These are phyloP conservation scores for Acronicta aceris DNA, from an alignment of 2,888 invertebrate genomes.

Conservation along the genomic window DNA sequence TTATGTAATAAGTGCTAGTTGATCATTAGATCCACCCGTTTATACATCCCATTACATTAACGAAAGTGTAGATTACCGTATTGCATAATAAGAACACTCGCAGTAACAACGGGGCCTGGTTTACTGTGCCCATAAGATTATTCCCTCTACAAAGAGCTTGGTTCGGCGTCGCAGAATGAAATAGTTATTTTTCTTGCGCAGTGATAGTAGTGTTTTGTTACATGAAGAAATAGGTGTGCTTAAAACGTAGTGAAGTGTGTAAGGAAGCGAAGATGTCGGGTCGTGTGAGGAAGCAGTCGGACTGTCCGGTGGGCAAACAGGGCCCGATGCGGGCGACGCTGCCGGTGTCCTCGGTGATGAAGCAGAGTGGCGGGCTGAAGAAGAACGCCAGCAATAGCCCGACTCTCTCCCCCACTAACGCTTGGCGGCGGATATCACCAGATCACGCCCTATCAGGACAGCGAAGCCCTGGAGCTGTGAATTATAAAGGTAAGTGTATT, in stretches of 20 bases:
- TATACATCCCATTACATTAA: constrained; percentile 68
- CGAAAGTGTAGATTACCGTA: constrained; percentile 61
- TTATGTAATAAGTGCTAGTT: constrained; percentile 76
- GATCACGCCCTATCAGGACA: constrained; percentile 92
- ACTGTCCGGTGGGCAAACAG: constrained; percentile 89
- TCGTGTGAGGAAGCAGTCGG: constrained; percentile 91
- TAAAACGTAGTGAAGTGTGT: constrained; percentile 62
- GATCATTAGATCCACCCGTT: constrained; percentile 71
- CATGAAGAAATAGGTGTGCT: constrained; percentile 61
- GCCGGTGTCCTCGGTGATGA: constrained; percentile 92
- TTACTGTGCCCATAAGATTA: constrained; percentile 69
- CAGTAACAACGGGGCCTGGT: constrained; percentile 38
- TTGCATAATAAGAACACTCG: constrained; percentile 57
- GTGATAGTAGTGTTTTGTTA: constrained; percentile 67
- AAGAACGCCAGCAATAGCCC: constrained; percentile 91
- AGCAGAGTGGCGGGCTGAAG: constrained; percentile 90
- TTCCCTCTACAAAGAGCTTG: constrained; percentile 82
- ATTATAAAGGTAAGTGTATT: constrained; percentile 91
- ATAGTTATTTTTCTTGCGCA: constrained; percentile 74
- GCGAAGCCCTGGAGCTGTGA: constrained; percentile 92
- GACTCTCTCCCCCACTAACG: constrained; percentile 91
- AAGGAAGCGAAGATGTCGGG: constrained; percentile 86
- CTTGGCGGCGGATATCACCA: constrained; percentile 92
- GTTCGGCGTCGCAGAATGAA: constrained; percentile 79
- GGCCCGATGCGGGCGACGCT: constrained; percentile 94